Evolutionary conservation across 2,797 vertebrate genomes (phyloP).

Genomic region (Notoglanidium macrostoma): DNA sequence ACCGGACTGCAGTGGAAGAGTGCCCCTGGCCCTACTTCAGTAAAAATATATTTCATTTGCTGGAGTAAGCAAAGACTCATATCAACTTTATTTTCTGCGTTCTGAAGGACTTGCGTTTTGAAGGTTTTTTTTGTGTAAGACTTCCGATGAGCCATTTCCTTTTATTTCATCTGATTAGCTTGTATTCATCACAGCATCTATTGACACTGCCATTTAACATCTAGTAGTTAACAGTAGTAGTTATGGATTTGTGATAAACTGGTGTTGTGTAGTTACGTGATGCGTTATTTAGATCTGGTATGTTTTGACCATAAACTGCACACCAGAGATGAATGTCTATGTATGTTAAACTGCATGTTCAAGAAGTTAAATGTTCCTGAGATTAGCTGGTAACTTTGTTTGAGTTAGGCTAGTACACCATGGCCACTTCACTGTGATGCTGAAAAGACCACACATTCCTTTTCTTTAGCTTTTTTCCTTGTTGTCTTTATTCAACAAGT

Average conservation of each 20-base stretch:
- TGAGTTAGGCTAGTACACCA: neutral
- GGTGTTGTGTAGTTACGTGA: neutral
- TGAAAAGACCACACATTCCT: neutral
- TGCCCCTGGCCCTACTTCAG: neutral
- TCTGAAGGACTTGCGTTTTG: neutral
- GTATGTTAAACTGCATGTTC: neutral
- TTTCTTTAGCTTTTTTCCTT: neutral
- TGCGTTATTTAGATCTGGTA: neutral
- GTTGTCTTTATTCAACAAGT: constrained; percentile 9
- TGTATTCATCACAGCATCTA: neutral
- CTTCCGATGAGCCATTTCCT: neutral
- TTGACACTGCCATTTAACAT: neutral
- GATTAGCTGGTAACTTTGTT: neutral
- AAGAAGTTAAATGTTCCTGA: neutral
- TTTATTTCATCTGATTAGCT: neutral
- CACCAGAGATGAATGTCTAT: neutral
- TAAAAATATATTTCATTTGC: neutral
- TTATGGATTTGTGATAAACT: neutral
- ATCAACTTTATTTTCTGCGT: neutral
- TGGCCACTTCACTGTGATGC: neutral
- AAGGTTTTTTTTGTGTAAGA: no score
- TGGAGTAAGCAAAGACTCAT: neutral
- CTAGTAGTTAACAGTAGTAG: neutral
- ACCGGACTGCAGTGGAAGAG: neutral
- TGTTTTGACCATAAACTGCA: neutral